Evolutionary conservation across 2,888 invertebrate species (phyloP).

Genomic region (Hirtodrosophila cameraria): DNA sequence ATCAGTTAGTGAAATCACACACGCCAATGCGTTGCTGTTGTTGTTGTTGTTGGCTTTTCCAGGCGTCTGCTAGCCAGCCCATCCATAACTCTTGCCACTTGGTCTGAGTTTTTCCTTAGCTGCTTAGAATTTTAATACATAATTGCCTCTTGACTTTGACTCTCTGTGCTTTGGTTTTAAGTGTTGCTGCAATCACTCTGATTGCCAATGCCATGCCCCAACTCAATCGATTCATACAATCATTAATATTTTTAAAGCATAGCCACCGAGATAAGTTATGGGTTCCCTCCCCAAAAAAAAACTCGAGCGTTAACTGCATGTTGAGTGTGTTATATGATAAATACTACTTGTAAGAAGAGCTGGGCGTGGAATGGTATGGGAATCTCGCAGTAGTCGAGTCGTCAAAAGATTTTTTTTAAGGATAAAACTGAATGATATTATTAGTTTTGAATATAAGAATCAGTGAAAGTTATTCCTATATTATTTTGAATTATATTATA

Average conservation of each 20-base stretch:
- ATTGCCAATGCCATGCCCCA: constrained; percentile 31
- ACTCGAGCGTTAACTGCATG: constrained; percentile 49
- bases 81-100: constrained; percentile 70
- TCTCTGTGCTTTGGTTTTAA: constrained; percentile 70
- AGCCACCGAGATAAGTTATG: constrained; percentile 69
- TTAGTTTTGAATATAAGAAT: too few species aligned
- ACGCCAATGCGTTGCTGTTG: constrained; percentile 17
- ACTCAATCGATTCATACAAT: constrained; percentile 59
- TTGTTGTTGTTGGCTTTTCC: constrained; percentile 25
- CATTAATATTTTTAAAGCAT: constrained; percentile 75
- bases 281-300: constrained; percentile 38
- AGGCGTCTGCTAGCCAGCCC: constrained; percentile 19
- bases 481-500: too few species aligned
- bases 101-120: constrained; percentile 59
- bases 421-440: too few species aligned
- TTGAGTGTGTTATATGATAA: constrained; percentile 45
- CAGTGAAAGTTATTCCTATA: too few species aligned
- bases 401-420: too few species aligned
- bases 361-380: too few species aligned
- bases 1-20: constrained; percentile 70
- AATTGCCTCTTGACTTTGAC: constrained; percentile 21
- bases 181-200: constrained; percentile 71
- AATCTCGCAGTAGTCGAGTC: too few species aligned
- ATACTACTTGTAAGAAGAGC: constrained; percentile 14
- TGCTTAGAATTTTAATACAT: constrained; percentile 69